Base-by-base conservation (phyloP, 2,113 vertebrate genomes). In the Heteronetta atricapilla region DNA sequence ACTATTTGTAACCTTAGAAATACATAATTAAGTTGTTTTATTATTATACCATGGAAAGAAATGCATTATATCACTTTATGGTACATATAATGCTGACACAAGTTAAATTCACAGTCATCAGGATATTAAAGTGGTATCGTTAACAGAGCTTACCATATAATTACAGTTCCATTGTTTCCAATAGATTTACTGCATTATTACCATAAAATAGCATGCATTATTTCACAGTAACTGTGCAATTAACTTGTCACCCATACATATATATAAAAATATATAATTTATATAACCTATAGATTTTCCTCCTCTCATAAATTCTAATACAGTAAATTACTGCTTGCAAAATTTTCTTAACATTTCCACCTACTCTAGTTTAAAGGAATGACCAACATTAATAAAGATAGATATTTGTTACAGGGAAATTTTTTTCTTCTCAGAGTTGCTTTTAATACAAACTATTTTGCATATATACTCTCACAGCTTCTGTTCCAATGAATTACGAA, bases 141-240 rank as follows among this genome's bases (percentile, higher is more conserved):
- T 97, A 96, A 88, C 94, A 95, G 83, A 93, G 69, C 81, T 93
- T 83, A 95, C 96, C 93, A 90, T 96, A 94, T 93, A 97, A 97
- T 96, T 96, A 94, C 86, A 94, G 84, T 92, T 92, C 90, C 81
- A 93, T 95, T 96, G 95, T 97, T 96, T 90, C 85, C 86, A 86
- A 76, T 94, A 96, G 97, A 97, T 94, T 97, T 97, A 89, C 86
- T 97, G 73, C 94, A 94, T 97, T 96, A 96, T 97, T 97, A 97
- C 86, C 94, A 95, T 96, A 96, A 97, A 96, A 91, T 96, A 95
- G 91, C 91, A 50, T 92, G 76, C 94, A 88, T 96, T 92, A 96
- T 95, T 96, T 90, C 93, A 96, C 78, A 89, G 93, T 92, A 94
- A 95, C 90, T 89, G 90, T 96, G 95, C 92, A 96, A 88, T 94